phyloP scores from a whole-genome alignment of 2,113 vertebrate genomes.

The Lamprotornis superbus region DNA sequence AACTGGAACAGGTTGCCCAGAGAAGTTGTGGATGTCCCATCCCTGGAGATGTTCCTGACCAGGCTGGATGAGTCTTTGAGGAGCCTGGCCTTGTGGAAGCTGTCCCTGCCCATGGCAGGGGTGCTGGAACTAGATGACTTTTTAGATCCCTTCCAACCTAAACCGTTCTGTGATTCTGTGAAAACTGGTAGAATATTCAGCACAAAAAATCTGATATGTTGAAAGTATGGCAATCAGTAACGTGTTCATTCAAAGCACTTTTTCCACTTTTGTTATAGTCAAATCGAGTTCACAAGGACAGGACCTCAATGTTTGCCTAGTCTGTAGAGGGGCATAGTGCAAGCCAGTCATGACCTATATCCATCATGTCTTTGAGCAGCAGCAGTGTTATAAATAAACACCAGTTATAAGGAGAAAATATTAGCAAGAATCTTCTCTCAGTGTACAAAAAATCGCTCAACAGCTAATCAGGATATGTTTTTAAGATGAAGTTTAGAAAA shows the following conservation, averaged over 20 bases:
- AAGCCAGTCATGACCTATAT: background rate
- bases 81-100: fast-evolving
- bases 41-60: background rate
- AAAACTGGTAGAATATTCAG: background rate
- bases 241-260: background rate
- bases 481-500: background rate
- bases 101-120: background rate
- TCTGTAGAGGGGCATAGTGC: background rate
- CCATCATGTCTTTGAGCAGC: background rate
- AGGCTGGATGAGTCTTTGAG: background rate
- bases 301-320: background rate
- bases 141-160: background rate
- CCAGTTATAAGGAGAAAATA: background rate
- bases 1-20: background rate
- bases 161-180: background rate
- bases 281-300: background rate
- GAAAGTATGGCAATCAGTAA: background rate
- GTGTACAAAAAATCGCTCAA: background rate
- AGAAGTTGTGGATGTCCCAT: background rate
- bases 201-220: background rate
- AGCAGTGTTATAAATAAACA: background rate
- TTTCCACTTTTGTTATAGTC: background rate
- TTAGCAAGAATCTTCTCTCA: background rate
- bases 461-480: background rate
- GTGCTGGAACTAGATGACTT: background rate